Evolutionary conservation across 2,888 invertebrate species (phyloP), one percentile per base, ranked within the genome.

Genomic region (Plutella xylostella): DNA sequence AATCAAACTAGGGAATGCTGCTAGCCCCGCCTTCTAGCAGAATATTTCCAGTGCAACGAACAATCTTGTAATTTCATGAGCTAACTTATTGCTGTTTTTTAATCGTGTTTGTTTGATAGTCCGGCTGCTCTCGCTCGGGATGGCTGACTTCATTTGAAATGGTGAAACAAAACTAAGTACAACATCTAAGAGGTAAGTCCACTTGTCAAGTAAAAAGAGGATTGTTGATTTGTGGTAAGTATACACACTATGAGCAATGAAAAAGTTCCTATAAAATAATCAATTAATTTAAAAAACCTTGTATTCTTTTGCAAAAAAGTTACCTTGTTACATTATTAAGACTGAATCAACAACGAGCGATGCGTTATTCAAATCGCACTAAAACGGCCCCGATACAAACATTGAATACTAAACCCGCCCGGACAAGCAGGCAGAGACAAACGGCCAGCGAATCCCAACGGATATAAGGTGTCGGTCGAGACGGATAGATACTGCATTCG

Each of bases 1-100:
- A 72, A 72, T 72, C 68, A 71, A 72, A 72, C 65, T 69, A 61
- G 59, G 57, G 52, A 57, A 66, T 61, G 55, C 47, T 42, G 11
- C 21, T 4, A 38, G 2, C 20, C 25, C 30, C 15, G 15, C 52
- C 52, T 51, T 59, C 58, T 52, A 49, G 48, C 47, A 50, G 57
- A 58, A 64, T 62, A 65, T 62, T 68, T 61, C 55, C 55, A 61
- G 58, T 25, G 5, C 11, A 18, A n/a, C 47, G 55, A 49, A 54
- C 55, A 57, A 60, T 60, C 54, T 60, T 59, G 54, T 62, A 61
- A 61, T 60, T 55, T 28, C 19, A 18, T 28, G 28, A 17, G 28
- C 28, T 6, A 41, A 41, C 18, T 41, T 41, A 41, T 28, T n/a
- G n/a, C 11, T 38, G 12, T n/a, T n/a, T 38, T 38, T 20, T 35